phyloP scores from a whole-genome alignment of 1,140 invertebrate species.

The Magallana ariakensis region DNA sequence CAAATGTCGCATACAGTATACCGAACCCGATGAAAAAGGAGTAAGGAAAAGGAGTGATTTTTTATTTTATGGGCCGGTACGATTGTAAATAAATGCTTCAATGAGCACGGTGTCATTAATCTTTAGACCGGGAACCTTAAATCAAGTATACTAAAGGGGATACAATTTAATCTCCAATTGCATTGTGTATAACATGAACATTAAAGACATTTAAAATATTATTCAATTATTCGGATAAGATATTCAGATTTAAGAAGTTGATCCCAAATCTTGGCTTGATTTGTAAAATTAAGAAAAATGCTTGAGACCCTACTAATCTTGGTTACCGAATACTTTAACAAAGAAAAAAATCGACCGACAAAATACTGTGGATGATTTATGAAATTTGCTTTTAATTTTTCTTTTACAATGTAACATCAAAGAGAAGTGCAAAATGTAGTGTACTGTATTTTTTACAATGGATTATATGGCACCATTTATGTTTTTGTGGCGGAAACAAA shows the following conservation, averaged over 20 bases:
- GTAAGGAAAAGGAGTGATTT: no score
- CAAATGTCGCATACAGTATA: neutral
- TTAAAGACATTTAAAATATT: slow-evolving; percentile 11
- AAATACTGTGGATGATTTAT: neutral
- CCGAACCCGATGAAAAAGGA: neutral
- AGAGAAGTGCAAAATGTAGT: neutral
- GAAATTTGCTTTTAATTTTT: neutral
- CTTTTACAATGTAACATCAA: neutral
- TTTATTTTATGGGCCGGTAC: no score
- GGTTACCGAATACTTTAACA: slow-evolving; percentile 7
- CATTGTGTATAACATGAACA: neutral
- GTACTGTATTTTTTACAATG: neutral
- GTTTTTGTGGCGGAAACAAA: neutral
- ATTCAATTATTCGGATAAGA: neutral
- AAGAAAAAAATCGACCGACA: neutral
- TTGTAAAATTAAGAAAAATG: neutral
- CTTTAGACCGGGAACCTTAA: slow-evolving; percentile 13
- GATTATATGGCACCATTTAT: neutral
- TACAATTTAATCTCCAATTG: neutral
- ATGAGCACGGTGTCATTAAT: neutral
- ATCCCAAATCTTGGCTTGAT: slow-evolving; percentile 17
- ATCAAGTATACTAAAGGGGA: neutral
- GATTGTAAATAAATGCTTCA: no score
- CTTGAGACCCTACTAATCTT: neutral
- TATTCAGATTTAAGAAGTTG: neutral